These are phyloP conservation scores for Gryllus longicercus DNA, from an alignment of 2,888 invertebrate species.

Conservation along the genomic window DNA sequence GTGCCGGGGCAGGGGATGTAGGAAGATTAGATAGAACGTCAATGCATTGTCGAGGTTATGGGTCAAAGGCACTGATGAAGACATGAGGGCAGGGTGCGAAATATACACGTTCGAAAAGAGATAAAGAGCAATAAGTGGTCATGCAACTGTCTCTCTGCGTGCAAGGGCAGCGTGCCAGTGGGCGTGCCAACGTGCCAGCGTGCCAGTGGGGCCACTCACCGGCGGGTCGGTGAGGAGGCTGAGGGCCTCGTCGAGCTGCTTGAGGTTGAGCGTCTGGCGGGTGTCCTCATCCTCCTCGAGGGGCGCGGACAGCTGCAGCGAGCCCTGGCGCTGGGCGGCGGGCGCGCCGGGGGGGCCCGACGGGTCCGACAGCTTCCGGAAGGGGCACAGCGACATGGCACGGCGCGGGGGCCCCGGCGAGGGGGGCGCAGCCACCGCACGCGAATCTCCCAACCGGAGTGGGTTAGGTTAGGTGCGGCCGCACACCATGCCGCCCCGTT, in stretches of 20 bases:
- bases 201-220: not conserved
- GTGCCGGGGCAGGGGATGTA: too few relatives aligned
- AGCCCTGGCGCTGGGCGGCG: constrained; percentile 6
- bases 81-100: too few relatives aligned
- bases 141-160: too few relatives aligned
- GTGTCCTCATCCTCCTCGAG: not conserved
- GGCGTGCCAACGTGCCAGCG: too few relatives aligned
- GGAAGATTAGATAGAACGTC: too few relatives aligned
- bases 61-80: too few relatives aligned
- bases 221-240: not conserved
- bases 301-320: not conserved
- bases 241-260: not conserved
- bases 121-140: too few relatives aligned
- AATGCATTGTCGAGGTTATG: too few relatives aligned
- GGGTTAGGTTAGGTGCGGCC: not conserved
- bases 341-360: not conserved
- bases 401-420: not conserved
- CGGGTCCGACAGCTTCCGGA: not conserved
- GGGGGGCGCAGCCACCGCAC: not conserved
- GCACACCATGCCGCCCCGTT: too few relatives aligned
- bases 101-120: too few relatives aligned
- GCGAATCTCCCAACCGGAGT: not conserved
- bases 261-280: not conserved
- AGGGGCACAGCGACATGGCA: not conserved
- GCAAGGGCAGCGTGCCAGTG: too few relatives aligned